Evolutionary conservation across 2,797 vertebrate genomes (phyloP), one percentile per base, ranked within the genome.

Genomic region (Anableps anableps): DNA sequence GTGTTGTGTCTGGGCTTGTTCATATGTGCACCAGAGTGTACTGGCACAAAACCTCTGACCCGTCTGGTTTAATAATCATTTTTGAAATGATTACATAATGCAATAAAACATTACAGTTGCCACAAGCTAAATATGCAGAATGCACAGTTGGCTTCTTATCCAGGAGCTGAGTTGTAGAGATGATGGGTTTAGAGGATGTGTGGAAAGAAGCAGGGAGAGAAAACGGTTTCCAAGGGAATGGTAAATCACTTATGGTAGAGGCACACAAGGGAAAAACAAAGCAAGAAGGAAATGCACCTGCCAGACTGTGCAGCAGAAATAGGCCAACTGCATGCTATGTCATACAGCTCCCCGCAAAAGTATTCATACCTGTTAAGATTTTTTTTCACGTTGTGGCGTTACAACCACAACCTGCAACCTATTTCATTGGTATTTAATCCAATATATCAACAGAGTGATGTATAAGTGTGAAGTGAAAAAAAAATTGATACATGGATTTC

Each of bases 251-350:
- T 90, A 92, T 81, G 83, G 84, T 79, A 88, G 82, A 89, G 82
- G 88, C 91, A 91, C 92, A 91, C 91, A 85, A 74, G 91, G 90
- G 92, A 80, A 85, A 91, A 92, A 92, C 90, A 93, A 93, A 88
- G 88, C 66, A 29, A 76, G 84, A 85, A 93, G 92, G 90, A 93
- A 92, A 91, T 92, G 87, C 94, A 95, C 94, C 93, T 95, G 94
- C 91, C 91, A 93, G 91, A 93, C 87, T 72, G 86, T 87, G 82
- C 77, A 78, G 77, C 77, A 80, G 82, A 80, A 48, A 47, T 8
- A 76, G 81, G 83, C 84, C 79, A 78, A 80, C 76, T 75, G 23
- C 36, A 21, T 45, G 86, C 86, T 86, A 88, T 80, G 81, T 90
- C 84, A 89, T 6, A 23, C 21, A 2, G 64, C 8, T 23, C 19